Percentiles rank a stretch among this genome's conserved stretches.
phyloP scores from a whole-genome alignment of 2,888 invertebrate genomes.

The Rhaphigaster nebulosa region DNA sequence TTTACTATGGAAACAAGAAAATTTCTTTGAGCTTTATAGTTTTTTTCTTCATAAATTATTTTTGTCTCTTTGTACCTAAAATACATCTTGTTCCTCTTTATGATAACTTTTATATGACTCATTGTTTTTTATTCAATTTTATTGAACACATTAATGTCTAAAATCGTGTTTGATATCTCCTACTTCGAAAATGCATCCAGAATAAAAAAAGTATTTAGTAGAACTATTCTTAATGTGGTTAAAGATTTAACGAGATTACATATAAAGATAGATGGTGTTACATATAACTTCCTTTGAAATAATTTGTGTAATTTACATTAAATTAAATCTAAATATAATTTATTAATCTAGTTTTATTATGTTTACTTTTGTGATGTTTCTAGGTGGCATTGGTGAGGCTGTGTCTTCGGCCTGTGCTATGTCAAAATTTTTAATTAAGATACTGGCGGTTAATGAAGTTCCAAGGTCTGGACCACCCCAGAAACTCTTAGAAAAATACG shows the following conservation, averaged over 20 bases:
- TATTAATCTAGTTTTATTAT: neutral
- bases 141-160: neutral
- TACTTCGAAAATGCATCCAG: neutral
- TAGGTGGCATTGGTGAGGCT: constrained; percentile 96
- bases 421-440: constrained; percentile 79
- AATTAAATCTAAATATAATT: too few species aligned
- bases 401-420: constrained; percentile 85
- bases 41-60: neutral
- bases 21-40: neutral
- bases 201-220: neutral
- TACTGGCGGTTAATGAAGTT: constrained; percentile 84
- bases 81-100: neutral
- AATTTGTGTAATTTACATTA: neutral
- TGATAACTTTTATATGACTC: neutral
- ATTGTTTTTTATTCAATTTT: neutral
- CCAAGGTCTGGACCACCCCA: constrained; percentile 94
- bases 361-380: constrained; percentile 24
- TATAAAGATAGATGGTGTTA: too few species aligned
- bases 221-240: neutral
- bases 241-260: too few species aligned
- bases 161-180: neutral
- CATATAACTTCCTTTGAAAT: neutral
- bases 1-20: neutral
- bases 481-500: constrained; percentile 88
- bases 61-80: neutral